Evolutionary conservation across 1,140 invertebrate genomes (phyloP), one percentile per base, ranked within the genome.

Genomic region (Drosophila littoralis): DNA sequence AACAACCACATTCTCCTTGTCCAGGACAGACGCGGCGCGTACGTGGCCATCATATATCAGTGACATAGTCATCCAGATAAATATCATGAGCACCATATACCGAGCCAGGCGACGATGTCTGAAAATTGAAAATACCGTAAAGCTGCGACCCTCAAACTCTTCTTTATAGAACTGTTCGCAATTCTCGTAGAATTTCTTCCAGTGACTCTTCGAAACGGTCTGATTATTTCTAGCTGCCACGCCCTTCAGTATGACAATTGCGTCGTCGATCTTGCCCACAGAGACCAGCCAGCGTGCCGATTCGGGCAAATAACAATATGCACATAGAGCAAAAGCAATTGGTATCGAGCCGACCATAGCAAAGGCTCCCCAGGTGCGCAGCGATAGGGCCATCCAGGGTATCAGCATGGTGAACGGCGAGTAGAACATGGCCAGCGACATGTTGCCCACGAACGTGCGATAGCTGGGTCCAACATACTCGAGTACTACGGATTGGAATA

Each of bases 11-110:
- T 97, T 95, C 48, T 97, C 90, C 33, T 48, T 51, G 1, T 95
- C 96, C 7, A 97, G 93, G 38, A 96, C 95, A 15, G 96, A 95
- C 1, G 97, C 96, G 77, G 97, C 97, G 75, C 97, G 93, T 2
- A 97, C 96, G 86, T 97, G 96, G 1, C 97, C 97, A 79, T 97
- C 97, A 82, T 97, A 98, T 1, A 97, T 95, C 89, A 98, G 85
- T 1, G 96, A 97, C 61, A 98, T 96, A 9, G 95, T 94, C 96
- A 98, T 97, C 96, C 97, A 97, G 57, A 97, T 96, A 5, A 96
- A 50, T 73, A 96, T 96, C 42, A 97, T 93, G 0, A 97, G 92
- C 7, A 97, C 88, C 1, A 96, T 96, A 43, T 95, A 96, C 28
- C 94, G 94, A 1, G 96, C 91, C 12, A 97, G 83, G 2, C 96